phyloP scores from a whole-genome alignment of 2,888 invertebrate genomes.

The Ryuthela nishihirai region DNA sequence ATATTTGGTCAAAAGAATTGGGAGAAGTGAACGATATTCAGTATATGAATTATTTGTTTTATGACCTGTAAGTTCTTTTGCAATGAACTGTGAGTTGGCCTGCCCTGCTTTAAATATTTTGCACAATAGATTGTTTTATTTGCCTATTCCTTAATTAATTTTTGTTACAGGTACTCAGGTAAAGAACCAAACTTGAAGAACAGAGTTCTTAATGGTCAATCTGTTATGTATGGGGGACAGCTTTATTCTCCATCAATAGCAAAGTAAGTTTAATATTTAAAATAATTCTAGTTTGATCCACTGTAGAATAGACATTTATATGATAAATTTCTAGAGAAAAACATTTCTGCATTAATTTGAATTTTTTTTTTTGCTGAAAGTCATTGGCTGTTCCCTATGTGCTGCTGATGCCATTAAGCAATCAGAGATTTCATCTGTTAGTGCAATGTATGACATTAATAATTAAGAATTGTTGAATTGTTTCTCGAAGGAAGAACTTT shows the following conservation, averaged over 20 bases:
- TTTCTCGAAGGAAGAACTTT: too few relatives aligned
- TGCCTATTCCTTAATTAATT: too few relatives aligned
- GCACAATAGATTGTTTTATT: background rate
- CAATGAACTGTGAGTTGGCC: background rate
- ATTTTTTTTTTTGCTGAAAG: background rate
- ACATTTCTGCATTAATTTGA: background rate
- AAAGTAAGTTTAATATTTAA: constrained; percentile 8
- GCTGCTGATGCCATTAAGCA: too few relatives aligned
- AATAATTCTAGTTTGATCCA: too few relatives aligned
- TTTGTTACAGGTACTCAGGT: constrained; percentile 44
- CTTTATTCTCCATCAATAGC: constrained; percentile 55
- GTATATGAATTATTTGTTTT: too few relatives aligned
- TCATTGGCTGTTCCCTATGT: background rate
- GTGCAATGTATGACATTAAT: background rate
- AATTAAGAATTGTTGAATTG: background rate
- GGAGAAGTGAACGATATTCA: too few relatives aligned
- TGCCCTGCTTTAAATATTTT: background rate
- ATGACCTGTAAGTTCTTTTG: too few relatives aligned
- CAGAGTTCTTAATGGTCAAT: constrained; percentile 44
- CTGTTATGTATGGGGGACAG: constrained; percentile 71
- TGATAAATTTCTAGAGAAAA: too few relatives aligned
- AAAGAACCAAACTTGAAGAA: constrained; percentile 47
- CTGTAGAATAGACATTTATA: too few relatives aligned
- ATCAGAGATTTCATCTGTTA: background rate
- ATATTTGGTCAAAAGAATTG: too few relatives aligned